Percentiles rank a stretch among this genome's conserved stretches.
phyloP scores from a whole-genome alignment of 2,797 vertebrate genomes.

The Mallotus villosus region DNA sequence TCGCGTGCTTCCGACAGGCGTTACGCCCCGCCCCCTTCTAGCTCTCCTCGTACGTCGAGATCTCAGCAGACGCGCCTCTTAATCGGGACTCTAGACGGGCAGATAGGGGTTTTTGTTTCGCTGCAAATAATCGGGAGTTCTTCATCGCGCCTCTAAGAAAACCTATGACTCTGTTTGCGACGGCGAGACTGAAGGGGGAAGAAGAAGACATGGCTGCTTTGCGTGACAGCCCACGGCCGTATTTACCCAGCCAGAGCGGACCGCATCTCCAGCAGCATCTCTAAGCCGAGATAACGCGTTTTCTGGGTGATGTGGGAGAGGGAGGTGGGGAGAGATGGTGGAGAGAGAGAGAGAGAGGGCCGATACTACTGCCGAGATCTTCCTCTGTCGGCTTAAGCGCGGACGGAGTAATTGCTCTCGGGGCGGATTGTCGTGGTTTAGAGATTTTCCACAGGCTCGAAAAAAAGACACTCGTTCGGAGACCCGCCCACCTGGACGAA shows the following conservation, averaged over 20 bases:
- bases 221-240: constrained; percentile 34
- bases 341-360: constrained; percentile 10
- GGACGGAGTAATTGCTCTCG: constrained; percentile 44
- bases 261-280: constrained; percentile 41
- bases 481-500: constrained; percentile 36
- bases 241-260: constrained; percentile 31
- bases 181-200: constrained; percentile 16
- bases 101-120: constrained; percentile 3
- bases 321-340: constrained; percentile 30
- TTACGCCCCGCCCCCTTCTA: too few relatives aligned
- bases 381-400: constrained; percentile 49
- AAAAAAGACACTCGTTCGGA: constrained; percentile 33
- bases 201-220: constrained; percentile 28
- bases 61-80: background rate
- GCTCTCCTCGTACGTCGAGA: too few relatives aligned
- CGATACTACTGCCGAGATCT: constrained; percentile 28
- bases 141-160: background rate
- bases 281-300: constrained; percentile 42
- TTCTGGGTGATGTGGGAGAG: constrained; percentile 47
- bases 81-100: constrained; percentile 9
- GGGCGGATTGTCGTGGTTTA: constrained; percentile 32
- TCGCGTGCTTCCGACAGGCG: too few relatives aligned
- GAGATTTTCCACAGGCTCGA: constrained; percentile 38
- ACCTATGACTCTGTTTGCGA: background rate
- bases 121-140: background rate